Conservation (phyloP, 2,888 invertebrate genomes). For the Drosophila imparisetae region DNA sequence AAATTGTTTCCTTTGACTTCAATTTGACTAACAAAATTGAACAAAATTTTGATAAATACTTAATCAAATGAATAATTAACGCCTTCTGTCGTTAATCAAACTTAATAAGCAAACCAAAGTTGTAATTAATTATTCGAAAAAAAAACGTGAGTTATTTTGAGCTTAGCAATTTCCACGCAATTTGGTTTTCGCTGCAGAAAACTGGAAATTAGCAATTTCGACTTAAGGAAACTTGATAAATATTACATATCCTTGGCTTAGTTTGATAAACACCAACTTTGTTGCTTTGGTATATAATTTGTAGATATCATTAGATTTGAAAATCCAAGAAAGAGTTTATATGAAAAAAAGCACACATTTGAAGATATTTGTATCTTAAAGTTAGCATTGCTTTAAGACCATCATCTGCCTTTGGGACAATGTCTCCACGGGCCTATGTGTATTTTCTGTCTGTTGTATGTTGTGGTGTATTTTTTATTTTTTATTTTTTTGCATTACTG, state of each 20-base stretch:
- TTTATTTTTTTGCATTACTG: background rate
- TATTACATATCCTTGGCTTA: background rate
- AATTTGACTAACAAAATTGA: background rate
- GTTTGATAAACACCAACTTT: background rate
- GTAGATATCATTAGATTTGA: background rate
- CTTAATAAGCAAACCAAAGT: background rate
- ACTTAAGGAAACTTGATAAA: background rate
- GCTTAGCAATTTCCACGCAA: background rate
- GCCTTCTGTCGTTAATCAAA: background rate
- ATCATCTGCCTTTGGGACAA: background rate
- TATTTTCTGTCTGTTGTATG: background rate
- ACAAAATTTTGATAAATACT: background rate
- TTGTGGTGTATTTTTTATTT: background rate
- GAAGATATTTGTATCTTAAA: background rate
- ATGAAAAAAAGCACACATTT: background rate
- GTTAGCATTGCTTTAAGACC: background rate
- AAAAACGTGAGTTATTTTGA: background rate
- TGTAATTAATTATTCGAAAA: background rate
- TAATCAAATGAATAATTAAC: too few species aligned
- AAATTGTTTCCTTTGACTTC: background rate
- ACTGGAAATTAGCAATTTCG: background rate
- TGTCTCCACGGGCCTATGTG: background rate
- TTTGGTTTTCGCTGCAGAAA: background rate
- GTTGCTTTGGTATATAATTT: background rate
- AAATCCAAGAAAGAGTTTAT: background rate